Evolutionary conservation across 30 jellyfish, hydroid and myxozoan genomes (phyloP).

Genomic region (Turritopsis dohrnii): DNA sequence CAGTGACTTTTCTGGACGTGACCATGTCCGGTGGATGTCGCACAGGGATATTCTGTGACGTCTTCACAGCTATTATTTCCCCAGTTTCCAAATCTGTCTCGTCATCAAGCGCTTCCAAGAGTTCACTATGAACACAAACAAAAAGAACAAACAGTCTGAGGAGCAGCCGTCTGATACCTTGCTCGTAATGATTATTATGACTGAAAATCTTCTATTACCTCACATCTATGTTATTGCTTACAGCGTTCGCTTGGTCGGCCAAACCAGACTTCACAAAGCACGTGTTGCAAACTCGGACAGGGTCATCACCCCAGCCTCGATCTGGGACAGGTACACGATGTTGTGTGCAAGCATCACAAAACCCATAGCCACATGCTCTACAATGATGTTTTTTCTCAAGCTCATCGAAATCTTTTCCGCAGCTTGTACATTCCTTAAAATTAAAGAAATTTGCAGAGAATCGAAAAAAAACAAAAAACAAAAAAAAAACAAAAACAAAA

Average conservation of each 20-base stretch:
- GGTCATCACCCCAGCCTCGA: slow-evolving; percentile 98
- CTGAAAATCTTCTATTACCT: slow-evolving; percentile 22
- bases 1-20: slow-evolving; percentile 83
- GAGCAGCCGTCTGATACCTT: too few species aligned
- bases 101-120: slow-evolving; percentile 87
- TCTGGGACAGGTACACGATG: slow-evolving; percentile 87
- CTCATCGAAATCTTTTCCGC: slow-evolving; percentile 87
- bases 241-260: slow-evolving; percentile 32
- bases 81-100: slow-evolving; percentile 96
- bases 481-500: background rate
- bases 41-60: slow-evolving; percentile 75
- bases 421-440: slow-evolving; percentile 68
- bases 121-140: slow-evolving; percentile 40
- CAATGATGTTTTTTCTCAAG: slow-evolving; percentile 92
- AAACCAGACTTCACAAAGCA: slow-evolving; percentile 56
- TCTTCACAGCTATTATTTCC: slow-evolving; percentile 69
- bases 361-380: slow-evolving; percentile 94
- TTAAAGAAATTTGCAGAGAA: background rate
- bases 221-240: slow-evolving; percentile 23
- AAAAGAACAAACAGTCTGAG: background rate
- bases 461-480: background rate
- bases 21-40: slow-evolving; percentile 81
- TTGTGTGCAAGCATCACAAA: slow-evolving; percentile 85
- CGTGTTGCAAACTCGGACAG: slow-evolving; percentile 86
- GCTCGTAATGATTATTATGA: too few species aligned